A percentile compares a stretch with the other conserved stretches of the same genome.
These are phyloP conservation scores for Aurelia coerulea DNA, from an alignment of 30 jellyfish, hydroid and myxozoan species.

Conservation along the genomic window DNA sequence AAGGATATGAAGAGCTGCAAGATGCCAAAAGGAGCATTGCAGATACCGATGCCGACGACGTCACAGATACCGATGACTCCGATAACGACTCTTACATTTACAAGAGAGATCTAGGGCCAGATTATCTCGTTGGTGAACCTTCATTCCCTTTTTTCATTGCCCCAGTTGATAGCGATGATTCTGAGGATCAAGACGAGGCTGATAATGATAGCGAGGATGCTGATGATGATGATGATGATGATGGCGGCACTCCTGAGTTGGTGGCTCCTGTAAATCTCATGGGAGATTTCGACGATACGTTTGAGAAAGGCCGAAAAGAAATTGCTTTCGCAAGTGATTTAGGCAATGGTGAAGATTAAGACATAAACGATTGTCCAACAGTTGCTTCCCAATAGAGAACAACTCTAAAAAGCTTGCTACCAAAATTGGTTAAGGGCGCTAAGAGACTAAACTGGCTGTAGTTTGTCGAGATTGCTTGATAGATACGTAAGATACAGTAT, in stretches of 20 bases:
- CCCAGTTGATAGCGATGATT: not conserved
- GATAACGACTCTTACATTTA: not conserved
- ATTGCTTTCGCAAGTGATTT: too few relatives aligned
- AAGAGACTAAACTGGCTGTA: too few relatives aligned
- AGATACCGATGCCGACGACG: not conserved
- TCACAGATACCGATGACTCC: not conserved
- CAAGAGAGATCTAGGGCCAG: not conserved
- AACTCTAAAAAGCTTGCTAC: too few relatives aligned
- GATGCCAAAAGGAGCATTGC: conserved; percentile 6
- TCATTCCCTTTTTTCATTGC: not conserved
- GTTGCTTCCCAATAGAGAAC: too few relatives aligned
- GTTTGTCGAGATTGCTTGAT: too few relatives aligned
- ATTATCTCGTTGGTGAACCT: not conserved
- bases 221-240: conserved; percentile 13
- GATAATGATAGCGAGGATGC: not conserved
- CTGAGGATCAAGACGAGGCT: not conserved
- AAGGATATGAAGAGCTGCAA: not conserved
- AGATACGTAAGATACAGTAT: too few relatives aligned
- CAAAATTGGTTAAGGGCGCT: too few relatives aligned
- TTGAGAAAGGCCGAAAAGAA: too few relatives aligned
- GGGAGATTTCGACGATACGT: too few relatives aligned
- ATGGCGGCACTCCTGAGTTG: not conserved
- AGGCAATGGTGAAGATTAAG: too few relatives aligned
- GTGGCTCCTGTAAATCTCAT: not conserved
- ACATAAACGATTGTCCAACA: too few relatives aligned